Conservation (phyloP, 1,140 invertebrate species). For the Conus betulinus region DNA sequence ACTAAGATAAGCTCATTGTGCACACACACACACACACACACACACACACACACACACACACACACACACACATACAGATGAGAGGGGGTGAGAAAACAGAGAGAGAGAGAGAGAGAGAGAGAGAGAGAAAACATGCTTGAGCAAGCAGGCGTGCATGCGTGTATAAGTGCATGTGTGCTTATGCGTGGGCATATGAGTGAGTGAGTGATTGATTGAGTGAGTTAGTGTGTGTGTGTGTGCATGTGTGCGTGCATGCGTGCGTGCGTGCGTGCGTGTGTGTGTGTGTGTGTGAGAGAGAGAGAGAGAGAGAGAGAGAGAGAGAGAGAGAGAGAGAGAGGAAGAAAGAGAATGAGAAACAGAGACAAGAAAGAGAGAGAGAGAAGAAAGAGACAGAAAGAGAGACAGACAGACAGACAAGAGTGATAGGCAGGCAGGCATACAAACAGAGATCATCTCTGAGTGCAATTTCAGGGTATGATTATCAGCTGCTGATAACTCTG, state of each 20-base stretch:
- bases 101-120: conserved; percentile 10
- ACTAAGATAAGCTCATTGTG: too few relatives aligned
- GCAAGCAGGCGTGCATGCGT: neutral
- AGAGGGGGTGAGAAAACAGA: neutral
- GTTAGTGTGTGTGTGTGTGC: too few relatives aligned
- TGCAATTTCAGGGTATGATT: too few relatives aligned
- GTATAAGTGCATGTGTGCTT: neutral
- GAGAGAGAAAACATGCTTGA: neutral
- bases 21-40: too few relatives aligned
- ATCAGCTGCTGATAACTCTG: too few relatives aligned
- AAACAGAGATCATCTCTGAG: neutral
- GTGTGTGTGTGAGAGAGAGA: neutral
- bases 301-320: neutral
- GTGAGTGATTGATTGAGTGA: too few relatives aligned
- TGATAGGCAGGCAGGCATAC: neutral
- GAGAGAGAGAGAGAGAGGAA: neutral
- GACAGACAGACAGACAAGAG: neutral
- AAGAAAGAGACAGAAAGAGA: neutral
- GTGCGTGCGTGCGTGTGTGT: too few relatives aligned
- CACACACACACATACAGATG: neutral
- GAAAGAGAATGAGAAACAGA: neutral
- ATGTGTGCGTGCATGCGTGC: too few relatives aligned
- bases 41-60: too few relatives aligned
- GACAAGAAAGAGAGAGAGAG: neutral
- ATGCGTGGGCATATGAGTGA: neutral